Evolutionary conservation across 2,888 invertebrate genomes (phyloP).

Genomic region (Amphipoea lucens): DNA sequence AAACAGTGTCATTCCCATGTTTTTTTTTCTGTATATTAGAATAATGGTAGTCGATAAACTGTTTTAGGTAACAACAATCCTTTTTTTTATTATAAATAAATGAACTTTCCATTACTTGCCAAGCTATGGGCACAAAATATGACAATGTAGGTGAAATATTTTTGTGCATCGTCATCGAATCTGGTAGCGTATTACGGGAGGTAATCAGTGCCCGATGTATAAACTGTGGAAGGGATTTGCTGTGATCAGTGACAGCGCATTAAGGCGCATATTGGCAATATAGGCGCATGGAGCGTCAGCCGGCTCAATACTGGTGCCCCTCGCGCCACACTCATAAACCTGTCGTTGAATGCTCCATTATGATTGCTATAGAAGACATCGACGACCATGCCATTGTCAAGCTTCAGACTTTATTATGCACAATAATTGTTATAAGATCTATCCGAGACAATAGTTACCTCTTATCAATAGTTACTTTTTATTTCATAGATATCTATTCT

Average conservation of each 20-base stretch:
- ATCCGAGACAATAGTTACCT: slow-evolving; percentile 6
- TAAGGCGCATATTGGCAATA: slow-evolving; percentile 64
- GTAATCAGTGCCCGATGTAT: slow-evolving; percentile 49
- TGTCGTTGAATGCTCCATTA: slow-evolving; percentile 53
- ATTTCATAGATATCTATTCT: not conserved
- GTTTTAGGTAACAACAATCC: slow-evolving; percentile 1
- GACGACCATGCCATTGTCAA: slow-evolving; percentile 30
- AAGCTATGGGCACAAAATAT: slow-evolving; percentile 20
- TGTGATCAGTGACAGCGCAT: slow-evolving; percentile 64
- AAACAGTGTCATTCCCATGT: slow-evolving; percentile 1
- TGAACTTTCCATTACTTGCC: slow-evolving; percentile 30
- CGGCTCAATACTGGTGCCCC: slow-evolving; percentile 54
- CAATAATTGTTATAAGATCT: not conserved
- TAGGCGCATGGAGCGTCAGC: slow-evolving; percentile 57
- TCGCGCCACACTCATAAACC: slow-evolving; percentile 55
- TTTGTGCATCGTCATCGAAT: slow-evolving; percentile 54
- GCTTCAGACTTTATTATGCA: slow-evolving; percentile 28
- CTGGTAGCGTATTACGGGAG: slow-evolving; percentile 49
- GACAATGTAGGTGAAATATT: slow-evolving; percentile 37
- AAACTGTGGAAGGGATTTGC: slow-evolving; percentile 57
- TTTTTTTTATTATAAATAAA: slow-evolving; percentile 21
- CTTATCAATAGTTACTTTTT: not conserved
- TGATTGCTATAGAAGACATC: slow-evolving; percentile 40
- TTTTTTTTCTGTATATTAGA: not conserved
- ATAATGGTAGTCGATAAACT: not conserved